Conservation (phyloP, 2,888 invertebrate species). For the Dione juno region DNA sequence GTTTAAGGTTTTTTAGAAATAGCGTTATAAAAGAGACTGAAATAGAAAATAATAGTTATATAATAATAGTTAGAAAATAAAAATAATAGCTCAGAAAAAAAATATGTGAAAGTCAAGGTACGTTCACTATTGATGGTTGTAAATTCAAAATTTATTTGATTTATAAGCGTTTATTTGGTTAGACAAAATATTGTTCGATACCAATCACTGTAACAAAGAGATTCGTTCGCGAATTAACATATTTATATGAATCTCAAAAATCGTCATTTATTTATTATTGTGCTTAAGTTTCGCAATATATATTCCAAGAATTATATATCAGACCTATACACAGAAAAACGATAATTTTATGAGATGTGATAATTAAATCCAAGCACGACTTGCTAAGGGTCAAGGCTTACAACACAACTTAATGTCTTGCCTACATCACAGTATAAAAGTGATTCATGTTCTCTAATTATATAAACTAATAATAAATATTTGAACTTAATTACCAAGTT, state of each 20-base stretch:
- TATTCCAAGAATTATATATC: neutral
- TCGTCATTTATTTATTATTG: neutral
- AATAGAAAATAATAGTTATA: too few species aligned
- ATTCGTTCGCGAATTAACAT: neutral
- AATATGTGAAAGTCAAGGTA: too few species aligned
- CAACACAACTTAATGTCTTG: neutral
- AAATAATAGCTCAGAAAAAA: too few species aligned
- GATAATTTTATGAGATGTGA: neutral
- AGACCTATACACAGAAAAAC: neutral
- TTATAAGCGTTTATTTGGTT: too few species aligned
- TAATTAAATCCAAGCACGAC: conserved; percentile 13
- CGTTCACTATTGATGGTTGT: too few species aligned
- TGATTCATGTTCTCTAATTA: neutral
- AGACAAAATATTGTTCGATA: too few species aligned
- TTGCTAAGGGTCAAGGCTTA: conserved; percentile 14
- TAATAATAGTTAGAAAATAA: too few species aligned
- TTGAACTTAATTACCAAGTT: neutral
- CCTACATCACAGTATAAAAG: conserved; percentile 1
- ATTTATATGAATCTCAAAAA: too few species aligned
- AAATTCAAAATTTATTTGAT: too few species aligned
- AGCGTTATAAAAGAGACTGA: too few species aligned
- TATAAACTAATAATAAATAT: neutral
- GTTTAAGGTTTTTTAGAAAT: too few species aligned
- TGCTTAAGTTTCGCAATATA: neutral
- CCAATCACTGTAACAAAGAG: neutral